These are phyloP conservation scores for Chloropsis cyanopogon DNA, from an alignment of 2,113 vertebrate species.

Conservation along the genomic window DNA sequence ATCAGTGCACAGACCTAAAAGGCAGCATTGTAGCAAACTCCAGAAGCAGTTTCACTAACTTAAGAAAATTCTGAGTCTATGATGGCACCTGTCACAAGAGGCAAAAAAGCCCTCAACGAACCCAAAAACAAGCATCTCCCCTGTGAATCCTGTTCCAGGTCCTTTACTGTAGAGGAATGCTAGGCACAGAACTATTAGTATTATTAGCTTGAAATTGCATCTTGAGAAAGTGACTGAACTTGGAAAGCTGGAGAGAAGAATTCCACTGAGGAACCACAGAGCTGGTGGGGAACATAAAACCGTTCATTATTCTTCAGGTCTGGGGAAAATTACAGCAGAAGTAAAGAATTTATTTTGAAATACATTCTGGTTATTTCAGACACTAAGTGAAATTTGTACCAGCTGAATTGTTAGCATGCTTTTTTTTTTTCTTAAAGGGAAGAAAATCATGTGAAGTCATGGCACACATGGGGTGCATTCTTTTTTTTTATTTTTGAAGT, in stretches of 20 bases:
- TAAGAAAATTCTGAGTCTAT: neutral
- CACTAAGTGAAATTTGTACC: neutral
- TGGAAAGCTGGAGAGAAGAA: constrained; percentile 12
- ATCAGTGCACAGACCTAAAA: neutral
- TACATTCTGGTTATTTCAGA: constrained; percentile 10
- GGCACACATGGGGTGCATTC: neutral
- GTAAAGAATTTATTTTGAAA: constrained; percentile 9
- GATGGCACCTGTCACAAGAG: neutral
- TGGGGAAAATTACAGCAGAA: constrained; percentile 24
- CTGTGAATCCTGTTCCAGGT: neutral
- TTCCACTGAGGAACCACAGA: neutral
- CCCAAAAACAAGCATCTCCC: neutral
- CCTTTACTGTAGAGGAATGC: neutral
- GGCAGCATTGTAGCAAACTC: neutral
- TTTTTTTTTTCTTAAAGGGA: neutral
- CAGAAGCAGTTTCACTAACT: neutral
- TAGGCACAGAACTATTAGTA: neutral
- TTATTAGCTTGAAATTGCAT: neutral
- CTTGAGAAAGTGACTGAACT: constrained; percentile 24
- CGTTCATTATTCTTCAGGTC: neutral
- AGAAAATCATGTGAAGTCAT: neutral
- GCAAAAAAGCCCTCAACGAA: neutral
- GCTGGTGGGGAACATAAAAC: neutral
- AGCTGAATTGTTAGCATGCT: neutral
- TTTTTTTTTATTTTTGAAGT: neutral